Evolutionary conservation across 2,888 invertebrate species (phyloP).

Genomic region (Drosophila imparisetae): DNA sequence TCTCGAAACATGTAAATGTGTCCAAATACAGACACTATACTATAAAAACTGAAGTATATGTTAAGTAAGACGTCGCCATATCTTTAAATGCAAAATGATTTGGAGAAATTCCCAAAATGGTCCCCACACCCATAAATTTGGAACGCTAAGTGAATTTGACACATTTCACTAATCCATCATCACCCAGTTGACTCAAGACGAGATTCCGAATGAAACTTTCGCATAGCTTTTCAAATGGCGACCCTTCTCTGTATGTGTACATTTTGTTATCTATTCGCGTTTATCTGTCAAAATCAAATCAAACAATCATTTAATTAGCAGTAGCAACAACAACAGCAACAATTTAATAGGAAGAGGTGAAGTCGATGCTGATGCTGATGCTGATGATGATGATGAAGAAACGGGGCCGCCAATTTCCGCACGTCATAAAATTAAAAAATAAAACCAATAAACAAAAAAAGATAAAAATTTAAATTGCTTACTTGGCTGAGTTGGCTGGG

Average conservation of each 20-base stretch:
- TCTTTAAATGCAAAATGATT: not conserved
- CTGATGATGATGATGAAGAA: conserved; percentile 19
- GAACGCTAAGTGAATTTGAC: conserved; percentile 36
- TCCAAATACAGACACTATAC: too few species aligned
- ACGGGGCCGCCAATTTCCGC: conserved; percentile 54
- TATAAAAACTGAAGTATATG: not conserved
- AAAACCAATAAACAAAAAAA: conserved; percentile 12
- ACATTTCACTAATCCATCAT: conserved; percentile 58
- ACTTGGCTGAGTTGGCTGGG: not conserved
- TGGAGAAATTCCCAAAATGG: conserved; percentile 22
- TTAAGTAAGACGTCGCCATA: not conserved
- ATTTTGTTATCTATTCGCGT: conserved; percentile 43
- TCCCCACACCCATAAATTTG: conserved; percentile 20
- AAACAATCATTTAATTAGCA: conserved; percentile 58
- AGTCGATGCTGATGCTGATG: not conserved
- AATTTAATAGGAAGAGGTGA: conserved; percentile 7
- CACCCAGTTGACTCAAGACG: conserved; percentile 22
- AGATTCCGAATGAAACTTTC: conserved; percentile 44
- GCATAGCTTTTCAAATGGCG: conserved; percentile 28
- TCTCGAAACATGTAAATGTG: too few species aligned
- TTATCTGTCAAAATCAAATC: conserved; percentile 62
- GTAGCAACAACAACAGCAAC: conserved; percentile 6
- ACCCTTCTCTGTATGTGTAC: not conserved
- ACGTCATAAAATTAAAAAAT: conserved; percentile 35
- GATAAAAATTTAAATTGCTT: conserved; percentile 37